Conservation (phyloP, 2,113 vertebrate species). For the Caretta caretta region DNA sequence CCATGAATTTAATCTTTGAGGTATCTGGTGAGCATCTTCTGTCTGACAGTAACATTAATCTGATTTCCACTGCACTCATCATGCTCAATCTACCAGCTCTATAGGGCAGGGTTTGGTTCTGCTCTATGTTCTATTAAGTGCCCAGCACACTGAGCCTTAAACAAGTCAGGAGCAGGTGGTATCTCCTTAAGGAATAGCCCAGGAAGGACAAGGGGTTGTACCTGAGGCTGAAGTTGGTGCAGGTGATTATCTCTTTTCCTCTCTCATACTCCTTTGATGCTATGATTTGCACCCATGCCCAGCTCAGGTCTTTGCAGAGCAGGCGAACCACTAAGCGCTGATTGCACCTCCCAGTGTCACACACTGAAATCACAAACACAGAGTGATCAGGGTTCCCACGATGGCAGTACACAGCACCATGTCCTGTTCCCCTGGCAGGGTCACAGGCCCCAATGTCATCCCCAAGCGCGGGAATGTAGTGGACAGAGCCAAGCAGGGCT, state of each 20-base stretch:
- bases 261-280: constrained; percentile 52
- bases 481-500: neutral
- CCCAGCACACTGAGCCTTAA: neutral
- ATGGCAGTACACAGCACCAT: neutral
- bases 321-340: constrained; percentile 73
- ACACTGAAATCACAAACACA: constrained; percentile 57
- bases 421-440: neutral
- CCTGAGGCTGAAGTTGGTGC: constrained; percentile 81
- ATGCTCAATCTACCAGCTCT: neutral
- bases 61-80: neutral
- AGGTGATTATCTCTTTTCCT: constrained; percentile 64
- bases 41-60: neutral
- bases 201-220: constrained; percentile 17
- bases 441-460: neutral
- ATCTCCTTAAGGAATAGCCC: neutral
- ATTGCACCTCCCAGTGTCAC: constrained; percentile 41
- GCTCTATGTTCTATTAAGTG: neutral
- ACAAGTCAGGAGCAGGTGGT: neutral
- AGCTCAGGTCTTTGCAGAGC: constrained; percentile 74
- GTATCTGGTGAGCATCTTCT: neutral
- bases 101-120: neutral
- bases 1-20: too few relatives aligned
- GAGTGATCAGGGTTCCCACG: neutral
- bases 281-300: constrained; percentile 75
- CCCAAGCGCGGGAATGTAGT: neutral